Percentiles rank a stretch among this genome's conserved stretches.
Evolutionary conservation across 2,888 invertebrate species (phyloP).

Genomic region (Zonitis immaculata): DNA sequence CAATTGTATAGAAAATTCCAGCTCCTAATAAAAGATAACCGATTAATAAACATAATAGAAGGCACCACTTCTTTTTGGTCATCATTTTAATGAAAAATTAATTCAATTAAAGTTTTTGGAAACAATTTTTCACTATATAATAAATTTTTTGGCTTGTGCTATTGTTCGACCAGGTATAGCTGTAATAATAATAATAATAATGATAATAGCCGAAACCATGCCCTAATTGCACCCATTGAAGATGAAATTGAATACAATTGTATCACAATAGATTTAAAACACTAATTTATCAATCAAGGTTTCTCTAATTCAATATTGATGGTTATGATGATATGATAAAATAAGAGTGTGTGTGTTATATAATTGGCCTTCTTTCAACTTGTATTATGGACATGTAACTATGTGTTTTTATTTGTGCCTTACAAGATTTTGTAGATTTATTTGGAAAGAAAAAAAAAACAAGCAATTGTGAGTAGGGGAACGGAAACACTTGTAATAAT

Average conservation of each 20-base stretch:
- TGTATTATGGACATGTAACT: not conserved
- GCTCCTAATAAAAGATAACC: slow-evolving; percentile 65
- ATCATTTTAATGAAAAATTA: slow-evolving; percentile 23
- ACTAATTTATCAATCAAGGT: not conserved
- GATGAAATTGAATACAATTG: not conserved
- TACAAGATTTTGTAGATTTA: not conserved
- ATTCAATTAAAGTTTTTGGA: too few relatives aligned
- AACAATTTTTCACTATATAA: not conserved
- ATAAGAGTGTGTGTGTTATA: not conserved
- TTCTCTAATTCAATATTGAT: not conserved
- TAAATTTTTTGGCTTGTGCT: not conserved
- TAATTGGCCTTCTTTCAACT: not conserved
- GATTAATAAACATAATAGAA: slow-evolving; percentile 34
- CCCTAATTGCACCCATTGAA: not conserved
- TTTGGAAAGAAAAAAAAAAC: not conserved
- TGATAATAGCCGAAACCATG: not conserved
- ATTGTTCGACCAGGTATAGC: not conserved
- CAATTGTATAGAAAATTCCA: slow-evolving; percentile 79
- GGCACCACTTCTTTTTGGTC: slow-evolving; percentile 39
- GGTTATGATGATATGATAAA: not conserved
- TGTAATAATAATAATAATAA: not conserved
- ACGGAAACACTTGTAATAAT: not conserved
- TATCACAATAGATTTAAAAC: not conserved
- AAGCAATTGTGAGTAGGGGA: not conserved
- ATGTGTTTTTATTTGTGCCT: not conserved